Evolutionary conservation across 2,888 invertebrate species (phyloP).

Genomic region (Ectemnius lituratus): DNA sequence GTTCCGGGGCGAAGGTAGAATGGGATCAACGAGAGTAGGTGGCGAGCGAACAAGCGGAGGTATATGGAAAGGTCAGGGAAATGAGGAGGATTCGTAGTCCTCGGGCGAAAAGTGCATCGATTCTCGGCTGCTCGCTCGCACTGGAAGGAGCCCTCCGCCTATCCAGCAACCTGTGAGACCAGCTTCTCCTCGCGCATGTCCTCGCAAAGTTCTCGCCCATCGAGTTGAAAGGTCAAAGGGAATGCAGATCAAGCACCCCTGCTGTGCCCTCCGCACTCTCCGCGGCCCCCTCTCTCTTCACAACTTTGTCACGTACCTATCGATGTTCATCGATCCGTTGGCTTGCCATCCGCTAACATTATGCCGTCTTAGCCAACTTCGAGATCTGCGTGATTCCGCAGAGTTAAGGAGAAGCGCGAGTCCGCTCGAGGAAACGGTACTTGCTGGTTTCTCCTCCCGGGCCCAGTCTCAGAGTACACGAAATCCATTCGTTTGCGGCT

Average conservation of each 20-base stretch:
- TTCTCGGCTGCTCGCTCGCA: constrained; percentile 14
- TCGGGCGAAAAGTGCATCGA: constrained; percentile 29
- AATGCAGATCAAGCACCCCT: constrained; percentile 66
- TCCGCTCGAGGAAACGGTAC: not conserved
- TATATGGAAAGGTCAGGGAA: constrained; percentile 24
- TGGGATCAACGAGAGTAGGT: not conserved
- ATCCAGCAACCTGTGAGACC: not conserved
- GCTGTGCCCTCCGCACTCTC: not conserved
- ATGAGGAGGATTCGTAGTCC: constrained; percentile 30
- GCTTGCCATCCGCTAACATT: not conserved
- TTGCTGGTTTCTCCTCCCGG: too few relatives aligned
- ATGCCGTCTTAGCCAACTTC: not conserved
- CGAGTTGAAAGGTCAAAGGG: constrained; percentile 74
- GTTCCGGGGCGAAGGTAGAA: not conserved
- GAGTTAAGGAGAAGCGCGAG: not conserved
- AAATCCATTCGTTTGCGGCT: not conserved
- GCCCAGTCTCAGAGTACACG: not conserved
- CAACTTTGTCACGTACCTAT: too few relatives aligned
- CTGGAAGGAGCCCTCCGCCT: not conserved
- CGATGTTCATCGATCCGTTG: not conserved
- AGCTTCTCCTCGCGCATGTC: not conserved
- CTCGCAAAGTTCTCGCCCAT: constrained; percentile 38
- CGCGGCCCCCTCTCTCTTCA: too few relatives aligned
- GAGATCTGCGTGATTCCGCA: constrained; percentile 1
- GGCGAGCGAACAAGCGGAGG: constrained; percentile 12